Percentiles rank a stretch among this genome's conserved stretches.
Conservation (phyloP, 2,797 vertebrate genomes). For the Anableps anableps region DNA sequence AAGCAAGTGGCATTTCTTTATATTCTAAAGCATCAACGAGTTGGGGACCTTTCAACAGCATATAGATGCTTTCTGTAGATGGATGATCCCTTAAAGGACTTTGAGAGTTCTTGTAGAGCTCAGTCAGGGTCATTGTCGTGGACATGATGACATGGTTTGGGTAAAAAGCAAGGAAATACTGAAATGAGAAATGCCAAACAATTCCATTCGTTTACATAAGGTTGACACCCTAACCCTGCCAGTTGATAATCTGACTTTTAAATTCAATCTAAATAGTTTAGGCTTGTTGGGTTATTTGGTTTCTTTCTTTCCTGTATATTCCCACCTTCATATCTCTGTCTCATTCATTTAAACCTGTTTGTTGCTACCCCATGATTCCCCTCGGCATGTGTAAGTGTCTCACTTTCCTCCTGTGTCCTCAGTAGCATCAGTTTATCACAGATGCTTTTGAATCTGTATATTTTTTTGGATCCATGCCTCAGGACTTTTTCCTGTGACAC, state of each 20-base stretch:
- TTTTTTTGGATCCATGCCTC: no score
- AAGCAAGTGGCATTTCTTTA: conserved; percentile 17
- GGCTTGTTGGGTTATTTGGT: background rate
- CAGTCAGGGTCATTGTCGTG: background rate
- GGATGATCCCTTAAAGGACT: background rate
- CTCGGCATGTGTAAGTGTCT: background rate
- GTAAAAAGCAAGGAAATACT: background rate
- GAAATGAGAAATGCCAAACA: background rate
- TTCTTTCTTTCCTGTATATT: background rate
- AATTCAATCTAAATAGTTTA: background rate
- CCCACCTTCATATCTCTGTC: background rate
- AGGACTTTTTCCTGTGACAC: no score
- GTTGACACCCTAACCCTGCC: background rate
- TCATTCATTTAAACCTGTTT: background rate
- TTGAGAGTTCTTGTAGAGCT: background rate
- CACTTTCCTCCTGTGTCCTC: no score
- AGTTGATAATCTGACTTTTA: background rate
- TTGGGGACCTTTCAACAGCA: background rate
- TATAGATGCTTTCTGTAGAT: background rate
- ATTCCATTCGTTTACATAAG: background rate
- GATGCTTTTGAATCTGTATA: no score
- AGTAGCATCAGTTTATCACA: no score
- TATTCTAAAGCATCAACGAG: background rate
- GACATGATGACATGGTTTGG: background rate
- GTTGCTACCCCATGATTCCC: background rate